Evolutionary conservation across 2,888 invertebrate genomes (phyloP).

Genomic region (Abrostola triplasia): DNA sequence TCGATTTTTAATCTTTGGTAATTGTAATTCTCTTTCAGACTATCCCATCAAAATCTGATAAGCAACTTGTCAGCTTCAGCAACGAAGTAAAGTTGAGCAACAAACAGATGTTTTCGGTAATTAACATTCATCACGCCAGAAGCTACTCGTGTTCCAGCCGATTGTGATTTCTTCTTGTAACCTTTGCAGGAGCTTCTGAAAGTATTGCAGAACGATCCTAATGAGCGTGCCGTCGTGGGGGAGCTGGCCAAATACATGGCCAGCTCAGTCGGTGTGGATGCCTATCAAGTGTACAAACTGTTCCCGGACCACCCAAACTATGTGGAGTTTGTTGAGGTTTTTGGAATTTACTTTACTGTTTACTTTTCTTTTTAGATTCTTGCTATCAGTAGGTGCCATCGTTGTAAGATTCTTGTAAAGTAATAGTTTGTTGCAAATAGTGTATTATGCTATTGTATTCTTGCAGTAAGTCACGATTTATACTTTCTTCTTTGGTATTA

Average conservation of each 20-base stretch:
- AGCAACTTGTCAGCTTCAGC: not conserved
- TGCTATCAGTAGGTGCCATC: too few species aligned
- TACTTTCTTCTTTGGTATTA: too few species aligned
- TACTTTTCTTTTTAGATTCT: too few species aligned
- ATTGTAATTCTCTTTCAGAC: conserved; percentile 20
- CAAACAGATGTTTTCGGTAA: conserved; percentile 43
- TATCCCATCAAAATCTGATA: not conserved
- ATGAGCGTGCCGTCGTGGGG: conserved; percentile 90
- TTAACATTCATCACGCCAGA: too few species aligned
- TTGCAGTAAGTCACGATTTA: too few species aligned
- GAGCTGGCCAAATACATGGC: conserved; percentile 91
- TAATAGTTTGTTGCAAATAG: too few species aligned
- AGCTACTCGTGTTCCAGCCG: not conserved
- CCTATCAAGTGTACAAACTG: conserved; percentile 84
- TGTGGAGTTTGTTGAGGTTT: conserved; percentile 60
- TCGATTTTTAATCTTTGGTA: not conserved
- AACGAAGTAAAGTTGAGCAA: conserved; percentile 6
- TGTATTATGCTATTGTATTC: not conserved
- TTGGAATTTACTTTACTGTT: too few species aligned
- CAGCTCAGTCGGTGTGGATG: conserved; percentile 90
- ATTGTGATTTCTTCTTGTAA: not conserved
- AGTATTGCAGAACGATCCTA: conserved; percentile 88
- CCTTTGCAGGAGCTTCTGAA: conserved; percentile 87
- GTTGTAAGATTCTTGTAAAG: not conserved
- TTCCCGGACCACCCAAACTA: conserved; percentile 64